Percentiles rank a stretch among this genome's conserved stretches.
These are phyloP conservation scores for Pammene aurita DNA, from an alignment of 2,888 invertebrate species.

Conservation along the genomic window DNA sequence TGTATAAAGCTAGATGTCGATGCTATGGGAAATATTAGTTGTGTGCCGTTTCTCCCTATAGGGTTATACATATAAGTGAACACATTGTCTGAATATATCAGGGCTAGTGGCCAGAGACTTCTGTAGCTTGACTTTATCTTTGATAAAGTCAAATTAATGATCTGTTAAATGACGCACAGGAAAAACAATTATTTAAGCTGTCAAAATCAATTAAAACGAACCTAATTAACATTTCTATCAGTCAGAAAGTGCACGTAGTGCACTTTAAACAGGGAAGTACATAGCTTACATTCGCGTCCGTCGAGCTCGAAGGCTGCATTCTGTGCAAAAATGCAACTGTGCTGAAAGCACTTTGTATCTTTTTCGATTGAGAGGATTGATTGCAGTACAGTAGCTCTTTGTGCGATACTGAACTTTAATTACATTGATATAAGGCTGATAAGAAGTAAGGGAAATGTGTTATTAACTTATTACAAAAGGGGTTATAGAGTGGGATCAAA, in stretches of 20 bases:
- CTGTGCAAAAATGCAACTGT: conserved; percentile 10
- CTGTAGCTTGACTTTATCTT: too few species aligned
- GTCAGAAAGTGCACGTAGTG: conserved; percentile 27
- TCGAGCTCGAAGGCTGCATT: conserved; percentile 27
- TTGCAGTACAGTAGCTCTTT: background rate
- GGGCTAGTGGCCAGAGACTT: too few species aligned
- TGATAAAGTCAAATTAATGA: too few species aligned
- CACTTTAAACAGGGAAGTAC: conserved; percentile 31
- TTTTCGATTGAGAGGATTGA: background rate
- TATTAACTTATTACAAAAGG: too few species aligned
- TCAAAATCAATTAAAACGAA: background rate
- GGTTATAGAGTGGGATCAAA: too few species aligned
- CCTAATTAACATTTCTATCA: conserved; percentile 10
- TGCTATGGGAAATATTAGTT: background rate
- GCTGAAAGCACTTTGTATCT: too few species aligned
- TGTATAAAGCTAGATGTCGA: conserved; percentile 4
- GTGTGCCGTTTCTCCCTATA: too few species aligned
- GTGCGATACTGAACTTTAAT: background rate
- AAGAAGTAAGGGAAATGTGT: too few species aligned
- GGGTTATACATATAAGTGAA: too few species aligned
- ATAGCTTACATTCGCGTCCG: conserved; percentile 25
- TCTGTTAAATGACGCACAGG: background rate
- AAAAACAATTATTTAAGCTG: background rate
- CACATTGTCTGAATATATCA: too few species aligned
- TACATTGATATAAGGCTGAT: background rate